Conservation (phyloP, 23 tunicate species). For the Styela clava region DNA sequence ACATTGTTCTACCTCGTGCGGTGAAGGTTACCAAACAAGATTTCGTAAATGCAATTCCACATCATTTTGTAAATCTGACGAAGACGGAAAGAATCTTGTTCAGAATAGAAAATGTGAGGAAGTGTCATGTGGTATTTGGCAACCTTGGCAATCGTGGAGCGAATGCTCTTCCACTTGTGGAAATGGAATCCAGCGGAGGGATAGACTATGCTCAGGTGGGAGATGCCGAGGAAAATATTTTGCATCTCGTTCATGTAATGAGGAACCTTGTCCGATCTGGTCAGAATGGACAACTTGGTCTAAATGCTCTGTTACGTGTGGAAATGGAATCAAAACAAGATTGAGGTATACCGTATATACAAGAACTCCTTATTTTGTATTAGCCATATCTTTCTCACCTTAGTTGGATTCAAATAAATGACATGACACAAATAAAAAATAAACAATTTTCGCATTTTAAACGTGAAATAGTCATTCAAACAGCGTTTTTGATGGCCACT, state of each 20-base stretch:
- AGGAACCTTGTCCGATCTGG: constrained; percentile 17
- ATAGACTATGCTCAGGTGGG: background rate
- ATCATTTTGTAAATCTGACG: background rate
- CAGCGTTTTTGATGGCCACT: too few species aligned
- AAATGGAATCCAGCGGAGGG: constrained; percentile 2
- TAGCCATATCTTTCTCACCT: too few species aligned
- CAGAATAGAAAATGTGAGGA: background rate
- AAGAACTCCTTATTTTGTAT: too few species aligned
- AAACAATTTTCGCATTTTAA: too few species aligned
- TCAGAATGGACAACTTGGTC: constrained; percentile 20
- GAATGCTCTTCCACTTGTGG: constrained; percentile 19
- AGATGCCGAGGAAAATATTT: background rate
- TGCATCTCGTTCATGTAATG: background rate
- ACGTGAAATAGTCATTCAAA: too few species aligned
- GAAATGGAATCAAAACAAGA: background rate
- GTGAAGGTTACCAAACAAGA: constrained; percentile 14
- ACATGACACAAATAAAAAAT: too few species aligned
- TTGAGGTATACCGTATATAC: too few species aligned
- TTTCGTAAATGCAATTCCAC: background rate
- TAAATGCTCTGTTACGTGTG: constrained; percentile 6
- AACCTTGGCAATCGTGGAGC: constrained; percentile 7
- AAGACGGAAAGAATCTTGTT: background rate
- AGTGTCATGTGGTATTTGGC: constrained; percentile 3
- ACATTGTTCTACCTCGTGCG: constrained; percentile 5
- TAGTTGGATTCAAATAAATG: too few species aligned